A percentile compares a stretch with the other conserved stretches of the same genome.
phyloP scores from a whole-genome alignment of 2,113 vertebrate genomes.

The Pungitius pungitius region DNA sequence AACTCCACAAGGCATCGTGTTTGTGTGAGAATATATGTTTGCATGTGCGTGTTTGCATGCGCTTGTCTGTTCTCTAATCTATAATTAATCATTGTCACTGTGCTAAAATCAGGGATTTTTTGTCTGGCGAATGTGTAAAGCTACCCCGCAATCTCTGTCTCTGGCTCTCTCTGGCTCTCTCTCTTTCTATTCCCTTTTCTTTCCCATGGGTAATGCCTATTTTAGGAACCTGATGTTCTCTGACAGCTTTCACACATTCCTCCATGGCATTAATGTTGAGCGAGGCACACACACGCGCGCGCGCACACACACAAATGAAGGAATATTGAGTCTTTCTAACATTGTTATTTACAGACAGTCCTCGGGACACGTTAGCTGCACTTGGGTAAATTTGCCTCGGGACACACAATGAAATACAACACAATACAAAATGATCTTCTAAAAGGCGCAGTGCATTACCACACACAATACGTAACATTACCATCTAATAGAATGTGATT shows the following conservation, averaged over 20 bases:
- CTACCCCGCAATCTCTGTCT: constrained; percentile 14
- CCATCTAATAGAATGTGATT: constrained; percentile 26
- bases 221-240: constrained; percentile 72
- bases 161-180: constrained; percentile 1
- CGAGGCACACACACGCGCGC: neutral
- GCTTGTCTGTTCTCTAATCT: constrained; percentile 49
- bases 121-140: constrained; percentile 50
- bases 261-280: constrained; percentile 54
- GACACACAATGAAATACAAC: constrained; percentile 30
- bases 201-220: constrained; percentile 66
- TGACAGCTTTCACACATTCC: constrained; percentile 74
- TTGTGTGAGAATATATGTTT: constrained; percentile 5
- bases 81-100: constrained; percentile 65
- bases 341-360: constrained; percentile 47
- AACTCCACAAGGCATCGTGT: constrained; percentile 6
- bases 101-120: constrained; percentile 51
- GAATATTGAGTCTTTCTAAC: constrained; percentile 27
- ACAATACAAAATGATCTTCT: constrained; percentile 29
- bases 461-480: constrained; percentile 34
- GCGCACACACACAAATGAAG: constrained; percentile 17
- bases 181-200: constrained; percentile 2
- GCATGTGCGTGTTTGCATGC: neutral
- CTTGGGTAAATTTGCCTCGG: constrained; percentile 36
- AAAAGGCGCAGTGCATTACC: constrained; percentile 29
- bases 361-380: constrained; percentile 38